A percentile compares a stretch with the other conserved stretches of the same genome.
phyloP scores from a whole-genome alignment of 64 coral and sea anemone species.

The Hydrozoanthus tunicans region DNA sequence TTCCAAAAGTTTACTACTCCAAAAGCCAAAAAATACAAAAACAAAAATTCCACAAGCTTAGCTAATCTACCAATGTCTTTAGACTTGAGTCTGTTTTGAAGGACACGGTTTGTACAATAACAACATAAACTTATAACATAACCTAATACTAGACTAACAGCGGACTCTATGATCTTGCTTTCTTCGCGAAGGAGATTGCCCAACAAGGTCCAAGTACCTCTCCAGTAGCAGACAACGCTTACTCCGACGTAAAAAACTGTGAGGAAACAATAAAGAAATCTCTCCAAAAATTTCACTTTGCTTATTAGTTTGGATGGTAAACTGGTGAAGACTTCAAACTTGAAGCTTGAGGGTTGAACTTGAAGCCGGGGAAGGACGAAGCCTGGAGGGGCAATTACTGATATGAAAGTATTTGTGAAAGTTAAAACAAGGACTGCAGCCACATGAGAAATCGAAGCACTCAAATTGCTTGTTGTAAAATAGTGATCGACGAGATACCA shows the following conservation, averaged over 20 bases:
- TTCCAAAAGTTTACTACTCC: constrained; percentile 34
- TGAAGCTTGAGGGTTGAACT: constrained; percentile 10
- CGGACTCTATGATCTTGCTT: not conserved
- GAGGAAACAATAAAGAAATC: not conserved
- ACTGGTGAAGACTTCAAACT: not conserved
- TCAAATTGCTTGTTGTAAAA: constrained; percentile 11
- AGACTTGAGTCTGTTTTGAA: not conserved
- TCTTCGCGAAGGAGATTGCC: not conserved
- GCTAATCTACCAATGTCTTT: not conserved
- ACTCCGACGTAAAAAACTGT: constrained; percentile 18
- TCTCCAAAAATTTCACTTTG: not conserved
- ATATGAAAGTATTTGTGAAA: not conserved
- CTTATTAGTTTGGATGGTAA: not conserved
- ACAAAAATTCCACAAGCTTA: not conserved
- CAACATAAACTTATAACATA: not conserved
- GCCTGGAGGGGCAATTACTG: not conserved
- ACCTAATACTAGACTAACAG: not conserved
- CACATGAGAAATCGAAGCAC: constrained; percentile 1
- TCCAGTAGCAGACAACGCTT: constrained; percentile 6
- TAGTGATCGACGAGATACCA: constrained; percentile 18
- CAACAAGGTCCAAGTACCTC: constrained; percentile 46
- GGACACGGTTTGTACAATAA: not conserved
- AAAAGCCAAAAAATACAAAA: constrained; percentile 28
- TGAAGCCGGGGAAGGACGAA: not conserved
- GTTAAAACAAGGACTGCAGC: not conserved